phyloP scores from a whole-genome alignment of 92 coral and sea anemone genomes.

The Anthopleura xanthogrammica region DNA sequence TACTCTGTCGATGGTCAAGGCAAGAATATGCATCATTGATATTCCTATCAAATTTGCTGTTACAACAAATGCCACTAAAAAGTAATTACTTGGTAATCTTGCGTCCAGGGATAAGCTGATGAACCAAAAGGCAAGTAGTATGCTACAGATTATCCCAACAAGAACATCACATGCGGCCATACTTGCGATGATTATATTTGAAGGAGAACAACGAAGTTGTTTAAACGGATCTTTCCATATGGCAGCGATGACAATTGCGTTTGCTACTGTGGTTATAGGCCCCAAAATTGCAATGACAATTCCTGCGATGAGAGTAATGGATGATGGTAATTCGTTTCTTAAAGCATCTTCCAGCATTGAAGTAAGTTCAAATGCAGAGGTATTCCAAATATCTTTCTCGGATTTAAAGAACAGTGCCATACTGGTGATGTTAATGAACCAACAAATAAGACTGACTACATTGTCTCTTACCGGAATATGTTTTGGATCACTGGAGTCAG shows the following conservation, averaged over 20 bases:
- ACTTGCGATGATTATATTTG: constrained; percentile 28
- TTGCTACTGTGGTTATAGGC: too few relatives aligned
- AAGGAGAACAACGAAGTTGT: constrained; percentile 22
- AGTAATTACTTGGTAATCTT: not conserved
- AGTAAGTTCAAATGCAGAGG: too few relatives aligned
- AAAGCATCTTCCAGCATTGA: too few relatives aligned
- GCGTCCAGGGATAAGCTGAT: not conserved
- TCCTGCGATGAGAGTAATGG: too few relatives aligned
- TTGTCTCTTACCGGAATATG: too few relatives aligned
- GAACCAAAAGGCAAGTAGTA: not conserved
- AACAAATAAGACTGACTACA: too few relatives aligned
- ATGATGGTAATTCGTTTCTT: too few relatives aligned
- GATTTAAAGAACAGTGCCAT: too few relatives aligned
- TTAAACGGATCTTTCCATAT: constrained; percentile 29
- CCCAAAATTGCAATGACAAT: not conserved
- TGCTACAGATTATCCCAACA: constrained; percentile 1
- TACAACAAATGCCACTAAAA: not conserved
- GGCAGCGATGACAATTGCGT: not conserved
- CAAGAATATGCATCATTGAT: constrained; percentile 15
- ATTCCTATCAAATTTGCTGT: not conserved
- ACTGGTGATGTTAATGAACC: too few relatives aligned
- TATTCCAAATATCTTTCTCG: too few relatives aligned
- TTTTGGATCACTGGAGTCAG: too few relatives aligned
- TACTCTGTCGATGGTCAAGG: constrained; percentile 23
- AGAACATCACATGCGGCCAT: constrained; percentile 18